A percentile compares a stretch with the other conserved stretches of the same genome.
Evolutionary conservation across 2,797 vertebrate species (phyloP).

Genomic region (Capromys pilorides): DNA sequence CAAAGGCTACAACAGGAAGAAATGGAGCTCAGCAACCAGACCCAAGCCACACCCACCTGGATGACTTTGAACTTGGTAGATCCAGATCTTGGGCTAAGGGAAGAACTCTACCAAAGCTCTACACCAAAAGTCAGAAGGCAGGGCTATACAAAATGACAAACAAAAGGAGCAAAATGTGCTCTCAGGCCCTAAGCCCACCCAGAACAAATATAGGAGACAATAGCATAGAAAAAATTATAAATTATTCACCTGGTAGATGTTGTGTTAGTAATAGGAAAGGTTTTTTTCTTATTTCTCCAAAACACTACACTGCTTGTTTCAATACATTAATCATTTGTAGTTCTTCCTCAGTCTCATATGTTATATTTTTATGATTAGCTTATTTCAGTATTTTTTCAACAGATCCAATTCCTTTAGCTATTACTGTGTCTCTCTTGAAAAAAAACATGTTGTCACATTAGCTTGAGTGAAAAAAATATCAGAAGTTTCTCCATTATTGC

Average conservation of each 20-base stretch:
- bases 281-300: neutral
- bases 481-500: constrained; percentile 17
- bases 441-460: neutral
- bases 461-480: constrained; percentile 3
- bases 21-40: too few species aligned
- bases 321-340: neutral
- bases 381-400: neutral
- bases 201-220: too few species aligned
- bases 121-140: too few species aligned
- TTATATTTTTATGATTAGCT: neutral
- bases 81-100: too few species aligned
- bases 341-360: neutral
- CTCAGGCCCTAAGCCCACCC: too few species aligned
- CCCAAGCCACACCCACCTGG: too few species aligned
- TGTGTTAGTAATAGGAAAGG: neutral
- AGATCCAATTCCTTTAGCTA: neutral
- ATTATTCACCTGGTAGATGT: neutral
- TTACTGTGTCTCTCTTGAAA: constrained; percentile 5
- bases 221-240: too few species aligned
- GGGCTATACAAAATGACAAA: too few species aligned
- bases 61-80: too few species aligned
- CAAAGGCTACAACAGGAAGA: too few species aligned
- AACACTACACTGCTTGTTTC: neutral
- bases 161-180: too few species aligned
- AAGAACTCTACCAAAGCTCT: too few species aligned